Evolutionary conservation across 2,797 vertebrate species (phyloP).

Genomic region (Florisuga fusca): DNA sequence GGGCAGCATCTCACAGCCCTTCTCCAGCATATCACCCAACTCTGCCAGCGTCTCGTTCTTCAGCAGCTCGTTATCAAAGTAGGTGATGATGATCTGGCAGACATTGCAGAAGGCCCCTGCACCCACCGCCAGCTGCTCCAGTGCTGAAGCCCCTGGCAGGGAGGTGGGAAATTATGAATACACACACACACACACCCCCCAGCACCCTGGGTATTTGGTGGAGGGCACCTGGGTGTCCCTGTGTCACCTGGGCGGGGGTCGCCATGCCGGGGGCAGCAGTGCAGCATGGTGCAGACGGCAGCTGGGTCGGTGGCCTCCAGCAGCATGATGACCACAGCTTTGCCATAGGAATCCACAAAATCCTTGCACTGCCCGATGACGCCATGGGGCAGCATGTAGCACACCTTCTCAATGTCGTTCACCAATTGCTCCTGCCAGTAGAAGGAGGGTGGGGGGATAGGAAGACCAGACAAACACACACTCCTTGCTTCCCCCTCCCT

Average conservation of each 20-base stretch:
- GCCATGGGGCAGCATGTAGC: constrained; percentile 82
- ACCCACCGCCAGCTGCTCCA: constrained; percentile 32
- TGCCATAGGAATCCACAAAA: constrained; percentile 86
- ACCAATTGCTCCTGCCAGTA: constrained; percentile 82
- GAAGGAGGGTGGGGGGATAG: neutral
- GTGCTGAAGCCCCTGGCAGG: neutral
- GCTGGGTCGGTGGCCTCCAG: constrained; percentile 85
- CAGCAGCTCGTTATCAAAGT: constrained; percentile 86
- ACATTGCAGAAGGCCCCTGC: constrained; percentile 83
- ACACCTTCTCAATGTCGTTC: constrained; percentile 84
- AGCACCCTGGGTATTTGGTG: neutral
- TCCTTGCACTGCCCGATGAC: constrained; percentile 85
- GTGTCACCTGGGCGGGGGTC: neutral
- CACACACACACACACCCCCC: accelerated
- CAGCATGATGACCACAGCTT: constrained; percentile 87
- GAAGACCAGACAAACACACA: neutral
- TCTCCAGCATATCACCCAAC: constrained; percentile 85
- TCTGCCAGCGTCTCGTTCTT: constrained; percentile 88
- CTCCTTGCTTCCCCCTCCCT: too few relatives aligned
- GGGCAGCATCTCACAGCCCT: constrained; percentile 88
- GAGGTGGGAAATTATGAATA: too few relatives aligned
- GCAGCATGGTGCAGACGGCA: constrained; percentile 83
- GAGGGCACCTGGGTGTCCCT: accelerated
- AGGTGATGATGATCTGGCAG: constrained; percentile 87
- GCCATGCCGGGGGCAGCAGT: constrained; percentile 73